Evolutionary conservation across 2,113 vertebrate species (phyloP).

Genomic region (Prochilodus magdalenae): DNA sequence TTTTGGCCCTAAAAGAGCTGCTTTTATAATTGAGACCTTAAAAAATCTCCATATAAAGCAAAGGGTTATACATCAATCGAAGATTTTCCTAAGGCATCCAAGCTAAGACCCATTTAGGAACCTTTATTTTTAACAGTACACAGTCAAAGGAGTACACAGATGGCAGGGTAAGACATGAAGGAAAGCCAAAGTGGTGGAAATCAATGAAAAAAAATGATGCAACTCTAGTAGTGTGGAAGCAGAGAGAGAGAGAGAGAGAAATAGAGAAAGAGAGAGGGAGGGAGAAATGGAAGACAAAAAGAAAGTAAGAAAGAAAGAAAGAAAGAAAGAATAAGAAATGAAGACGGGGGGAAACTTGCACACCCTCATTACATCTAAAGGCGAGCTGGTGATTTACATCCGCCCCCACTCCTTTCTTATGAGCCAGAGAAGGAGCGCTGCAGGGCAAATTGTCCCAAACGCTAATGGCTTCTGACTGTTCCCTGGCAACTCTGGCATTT

Average conservation of each 20-base stretch:
- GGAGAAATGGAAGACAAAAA: constrained; percentile 46
- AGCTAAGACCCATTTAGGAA: not conserved
- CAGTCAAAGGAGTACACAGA: constrained; percentile 2
- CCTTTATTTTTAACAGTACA: not conserved
- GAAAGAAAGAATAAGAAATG: constrained; percentile 55
- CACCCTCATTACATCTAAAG: constrained; percentile 85
- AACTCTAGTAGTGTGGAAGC: constrained; percentile 31
- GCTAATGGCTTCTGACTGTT: constrained; percentile 99
- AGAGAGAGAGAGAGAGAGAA: constrained; percentile 24
- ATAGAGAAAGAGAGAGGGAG: constrained; percentile 25
- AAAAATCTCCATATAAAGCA: too few relatives aligned
- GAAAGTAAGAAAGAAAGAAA: constrained; percentile 62
- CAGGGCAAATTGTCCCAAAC: constrained; percentile 99
- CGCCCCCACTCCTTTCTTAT: constrained; percentile 83
- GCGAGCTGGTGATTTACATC: constrained; percentile 82
- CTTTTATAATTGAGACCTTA: too few relatives aligned
- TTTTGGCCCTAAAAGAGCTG: too few relatives aligned
- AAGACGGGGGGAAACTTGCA: constrained; percentile 73
- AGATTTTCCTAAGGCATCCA: not conserved
- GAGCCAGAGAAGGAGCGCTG: constrained; percentile 92
- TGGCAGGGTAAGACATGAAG: constrained; percentile 48
- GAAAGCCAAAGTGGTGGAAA: constrained; percentile 27
- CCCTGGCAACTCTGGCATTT: constrained; percentile 99
- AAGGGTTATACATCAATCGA: not conserved
- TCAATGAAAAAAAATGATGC: constrained; percentile 21